Base-by-base conservation (phyloP, 1,140 invertebrate genomes). In the Phymastichus coffea region DNA sequence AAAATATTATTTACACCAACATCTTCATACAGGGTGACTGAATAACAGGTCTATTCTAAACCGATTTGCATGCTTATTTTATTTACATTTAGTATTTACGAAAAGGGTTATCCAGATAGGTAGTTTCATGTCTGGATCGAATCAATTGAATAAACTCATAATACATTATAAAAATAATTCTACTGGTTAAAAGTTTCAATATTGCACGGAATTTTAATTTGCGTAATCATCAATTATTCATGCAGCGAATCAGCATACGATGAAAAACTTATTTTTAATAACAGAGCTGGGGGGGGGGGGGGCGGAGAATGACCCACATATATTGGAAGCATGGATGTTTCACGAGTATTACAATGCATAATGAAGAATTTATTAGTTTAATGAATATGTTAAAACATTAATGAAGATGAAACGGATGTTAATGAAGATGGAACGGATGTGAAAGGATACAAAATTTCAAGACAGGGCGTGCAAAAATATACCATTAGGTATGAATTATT, bases 261-360 rank as follows among this genome's bases (percentile, higher is more conserved):
- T 41, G 35, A 49, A 43, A 33, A 23, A 19, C 26, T 28, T 28
- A 20, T 10, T 17, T 4, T 33, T 23, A 40, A 6, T 49, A 12
- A 22, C 10, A 40, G 14, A n/a, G n/a, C n/a, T n/a, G n/a, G n/a
- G n/a, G n/a, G n/a, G n/a, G n/a, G n/a, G n/a, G n/a, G n/a, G 22
- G 22, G 30, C 2, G 38, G 70, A 71, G 70, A 73, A 73, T 72
- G 68, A 72, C 69, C 69, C 69, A 69, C 66, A 64, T 20, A 57
- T 4, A 57, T 49, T 41, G 33, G 41, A 47, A 46, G 53, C 30
- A 56, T 37, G 30, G 41, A 17, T 56, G 20, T 51, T 22, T 25
- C 33, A 56, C 46, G 35, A 57, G 44, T 48, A 48, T 48, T 57
- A 48, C 33, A 19, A 48, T 40, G 25, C 35, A 51, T 12, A 37